Evolutionary conservation across 2,888 invertebrate genomes (phyloP).

Genomic region (Megastigmus dorsalis): DNA sequence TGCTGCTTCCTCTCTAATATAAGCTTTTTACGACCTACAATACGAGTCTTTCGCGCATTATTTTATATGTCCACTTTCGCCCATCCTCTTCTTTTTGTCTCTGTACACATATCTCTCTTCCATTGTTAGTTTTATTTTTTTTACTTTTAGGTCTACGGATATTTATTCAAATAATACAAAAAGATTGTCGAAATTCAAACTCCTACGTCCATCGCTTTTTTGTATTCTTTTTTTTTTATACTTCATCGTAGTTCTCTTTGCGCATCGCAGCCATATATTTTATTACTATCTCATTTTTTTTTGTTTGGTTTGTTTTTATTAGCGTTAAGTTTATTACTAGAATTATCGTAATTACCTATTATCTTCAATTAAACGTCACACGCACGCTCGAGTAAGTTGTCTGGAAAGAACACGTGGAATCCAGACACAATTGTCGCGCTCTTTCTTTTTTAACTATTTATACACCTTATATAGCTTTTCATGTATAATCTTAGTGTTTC

Average conservation of each 20-base stretch:
- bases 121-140: neutral
- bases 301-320: neutral
- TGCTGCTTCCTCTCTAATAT: no score
- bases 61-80: no score
- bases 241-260: neutral
- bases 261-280: neutral
- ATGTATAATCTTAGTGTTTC: constrained; percentile 11
- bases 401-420: constrained; percentile 10
- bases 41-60: no score
- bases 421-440: neutral
- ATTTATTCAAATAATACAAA: constrained; percentile 64
- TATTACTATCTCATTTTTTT: neutral
- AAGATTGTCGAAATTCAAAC: constrained; percentile 69
- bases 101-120: neutral
- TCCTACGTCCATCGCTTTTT: constrained; percentile 35
- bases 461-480: constrained; percentile 22
- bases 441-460: constrained; percentile 5
- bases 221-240: neutral
- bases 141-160: constrained; percentile 33
- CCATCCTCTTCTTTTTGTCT: neutral
- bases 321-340: constrained; percentile 4
- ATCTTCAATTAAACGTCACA: constrained; percentile 7
- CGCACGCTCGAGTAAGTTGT: neutral
- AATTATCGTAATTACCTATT: constrained; percentile 19
- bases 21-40: no score